phyloP scores from a whole-genome alignment of 2,888 invertebrate genomes.

The Lasioglossum morio region DNA sequence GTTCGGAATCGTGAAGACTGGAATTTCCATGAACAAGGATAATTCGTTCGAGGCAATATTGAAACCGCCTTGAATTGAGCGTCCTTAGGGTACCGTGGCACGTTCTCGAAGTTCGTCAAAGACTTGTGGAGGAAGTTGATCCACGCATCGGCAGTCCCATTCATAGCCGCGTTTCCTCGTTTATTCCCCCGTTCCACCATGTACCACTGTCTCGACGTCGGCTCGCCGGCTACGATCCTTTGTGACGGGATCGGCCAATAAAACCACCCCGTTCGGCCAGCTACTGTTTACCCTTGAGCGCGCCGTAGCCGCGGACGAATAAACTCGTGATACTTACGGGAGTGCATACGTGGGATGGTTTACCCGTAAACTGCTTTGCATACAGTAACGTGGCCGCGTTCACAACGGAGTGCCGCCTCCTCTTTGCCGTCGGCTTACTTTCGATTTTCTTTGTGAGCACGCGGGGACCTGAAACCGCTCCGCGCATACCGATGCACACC shows the following conservation, averaged over 20 bases:
- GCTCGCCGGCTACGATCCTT: conserved; percentile 28
- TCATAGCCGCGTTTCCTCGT: conserved; percentile 53
- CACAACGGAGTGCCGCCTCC: conserved; percentile 65
- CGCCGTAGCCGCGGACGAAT: conserved; percentile 32
- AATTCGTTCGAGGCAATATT: neutral
- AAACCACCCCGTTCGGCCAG: conserved; percentile 56
- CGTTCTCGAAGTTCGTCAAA: neutral
- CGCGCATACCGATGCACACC: conserved; percentile 66
- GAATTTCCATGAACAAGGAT: no score
- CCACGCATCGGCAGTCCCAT: conserved; percentile 43
- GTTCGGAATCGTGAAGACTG: no score
- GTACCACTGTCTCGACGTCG: conserved; percentile 12
- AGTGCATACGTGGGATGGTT: conserved; percentile 58
- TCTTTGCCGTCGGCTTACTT: conserved; percentile 77
- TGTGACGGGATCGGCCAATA: conserved; percentile 53
- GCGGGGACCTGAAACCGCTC: conserved; percentile 41
- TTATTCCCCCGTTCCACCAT: conserved; percentile 10
- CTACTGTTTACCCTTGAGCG: conserved; percentile 59
- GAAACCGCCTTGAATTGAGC: neutral
- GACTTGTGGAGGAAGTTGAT: neutral
- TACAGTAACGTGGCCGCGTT: conserved; percentile 71
- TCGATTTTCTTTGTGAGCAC: conserved; percentile 77
- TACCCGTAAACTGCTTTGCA: conserved; percentile 74
- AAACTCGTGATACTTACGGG: conserved; percentile 43
- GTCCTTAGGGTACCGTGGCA: neutral